Conservation (phyloP, 2,888 invertebrate genomes). For the Tetheella fluctuosa region DNA sequence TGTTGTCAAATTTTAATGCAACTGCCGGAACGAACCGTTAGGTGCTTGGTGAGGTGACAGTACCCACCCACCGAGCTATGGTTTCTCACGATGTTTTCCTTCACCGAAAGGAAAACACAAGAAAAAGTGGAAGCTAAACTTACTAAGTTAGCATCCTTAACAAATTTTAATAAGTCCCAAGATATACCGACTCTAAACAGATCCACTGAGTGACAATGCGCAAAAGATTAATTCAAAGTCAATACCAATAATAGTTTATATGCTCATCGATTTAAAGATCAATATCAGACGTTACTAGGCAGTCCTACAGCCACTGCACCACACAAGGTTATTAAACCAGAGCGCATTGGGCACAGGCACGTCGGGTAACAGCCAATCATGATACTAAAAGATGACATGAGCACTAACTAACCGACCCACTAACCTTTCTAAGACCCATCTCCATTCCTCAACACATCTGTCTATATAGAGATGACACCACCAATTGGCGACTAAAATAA, state of each 20-base stretch:
- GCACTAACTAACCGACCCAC: conserved; percentile 43
- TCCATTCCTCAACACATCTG: conserved; percentile 49
- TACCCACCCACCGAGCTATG: too few species aligned
- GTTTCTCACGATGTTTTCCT: too few species aligned
- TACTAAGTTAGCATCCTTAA: too few species aligned
- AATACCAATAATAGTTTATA: conserved; percentile 5
- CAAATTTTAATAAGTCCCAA: too few species aligned
- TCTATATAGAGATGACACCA: conserved; percentile 68
- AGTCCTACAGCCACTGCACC: conserved; percentile 20
- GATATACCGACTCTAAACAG: too few species aligned
- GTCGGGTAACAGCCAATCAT: conserved; percentile 20
- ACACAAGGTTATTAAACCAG: conserved; percentile 41
- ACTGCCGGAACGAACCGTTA: too few species aligned
- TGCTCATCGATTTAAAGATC: not conserved
- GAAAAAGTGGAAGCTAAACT: too few species aligned
- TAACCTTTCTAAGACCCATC: conserved; percentile 47
- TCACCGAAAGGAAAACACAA: too few species aligned
- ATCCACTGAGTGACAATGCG: not conserved
- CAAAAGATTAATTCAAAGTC: conserved; percentile 9
- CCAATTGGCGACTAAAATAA: conserved; percentile 65
- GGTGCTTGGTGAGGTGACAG: too few species aligned
- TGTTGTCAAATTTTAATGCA: too few species aligned
- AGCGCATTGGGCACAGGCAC: conserved; percentile 23
- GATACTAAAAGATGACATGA: conserved; percentile 21
- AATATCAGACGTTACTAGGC: conserved; percentile 14